Evolutionary conservation across 2,797 vertebrate species (phyloP).

Genomic region (Eupleurogrammus muticus): DNA sequence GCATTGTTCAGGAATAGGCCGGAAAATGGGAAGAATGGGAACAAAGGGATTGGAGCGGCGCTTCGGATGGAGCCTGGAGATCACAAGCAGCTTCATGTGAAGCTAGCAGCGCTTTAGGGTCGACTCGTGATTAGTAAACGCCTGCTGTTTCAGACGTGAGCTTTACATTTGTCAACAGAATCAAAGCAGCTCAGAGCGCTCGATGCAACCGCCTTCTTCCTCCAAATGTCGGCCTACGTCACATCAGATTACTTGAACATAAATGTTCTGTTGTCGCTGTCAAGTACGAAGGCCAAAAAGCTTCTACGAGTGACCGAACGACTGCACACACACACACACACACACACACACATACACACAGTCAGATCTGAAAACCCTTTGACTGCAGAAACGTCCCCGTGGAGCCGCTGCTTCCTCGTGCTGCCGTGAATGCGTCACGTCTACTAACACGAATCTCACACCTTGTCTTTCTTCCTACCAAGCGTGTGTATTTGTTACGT

Average conservation of each 20-base stretch:
- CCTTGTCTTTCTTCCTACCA: conserved; percentile 21
- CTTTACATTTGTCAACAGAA: no score
- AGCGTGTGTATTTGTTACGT: conserved; percentile 49
- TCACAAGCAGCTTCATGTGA: not conserved
- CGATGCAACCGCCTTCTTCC: not conserved
- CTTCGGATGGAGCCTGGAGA: conserved; percentile 18
- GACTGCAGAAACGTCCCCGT: conserved; percentile 55
- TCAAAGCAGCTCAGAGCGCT: not conserved
- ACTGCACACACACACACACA: not conserved
- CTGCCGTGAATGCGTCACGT: conserved; percentile 41
- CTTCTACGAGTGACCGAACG: conserved; percentile 9
- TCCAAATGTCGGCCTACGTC: not conserved
- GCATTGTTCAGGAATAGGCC: not conserved
- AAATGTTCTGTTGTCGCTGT: conserved; percentile 23
- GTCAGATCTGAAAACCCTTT: conserved; percentile 80
- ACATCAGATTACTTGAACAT: conserved; percentile 8
- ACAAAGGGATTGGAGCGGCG: conserved; percentile 3
- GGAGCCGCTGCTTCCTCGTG: conserved; percentile 7
- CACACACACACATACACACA: conserved; percentile 24
- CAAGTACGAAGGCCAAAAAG: conserved; percentile 39
- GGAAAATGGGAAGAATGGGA: conserved; percentile 4
- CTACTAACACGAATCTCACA: conserved; percentile 58
- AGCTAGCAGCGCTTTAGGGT: not conserved
- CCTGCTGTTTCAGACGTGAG: conserved; percentile 7
- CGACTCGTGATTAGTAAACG: conserved; percentile 17